Base-by-base conservation (phyloP, 2,888 invertebrate species). In the Neria commutata region DNA sequence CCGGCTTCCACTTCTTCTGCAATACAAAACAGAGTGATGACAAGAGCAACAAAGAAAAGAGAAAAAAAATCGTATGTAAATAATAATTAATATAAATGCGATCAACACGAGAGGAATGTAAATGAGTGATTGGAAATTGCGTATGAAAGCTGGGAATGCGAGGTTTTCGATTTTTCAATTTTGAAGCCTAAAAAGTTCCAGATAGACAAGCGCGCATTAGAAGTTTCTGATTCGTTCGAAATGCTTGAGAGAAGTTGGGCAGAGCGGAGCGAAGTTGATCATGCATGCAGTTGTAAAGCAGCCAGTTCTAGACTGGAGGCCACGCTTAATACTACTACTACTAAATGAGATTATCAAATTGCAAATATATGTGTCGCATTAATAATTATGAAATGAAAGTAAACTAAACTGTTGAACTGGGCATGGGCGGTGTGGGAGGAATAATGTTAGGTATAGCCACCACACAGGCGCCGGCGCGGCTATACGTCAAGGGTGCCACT, bases 391-490 rank as follows among this genome's bases (percentile, higher is more conserved):
- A 54, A 48, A 59, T 62, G 61, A 61, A 63, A 68, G 62, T 63
- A 57, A 68, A 81, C 81, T 81, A 81, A 80, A 81, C 81, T 77
- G 80, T 77, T 74, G 81, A 71, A 68, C 71, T 78, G 58, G 77
- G 68, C 59, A 75, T 68, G 64, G 77, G 76, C 52, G 79, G 70
- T 61, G 81, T 71, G 50, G 80, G 73, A 40, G 79, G 76, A 70
- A 80, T 77, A 59, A 78, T 70, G 68, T 81, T 82, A 60, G 86
- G 86, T 66, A 89, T 85, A 50, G 88, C 84, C 51, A 95, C 91
- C 14, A 94, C 89, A 73, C 94, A 94, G 49, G 95, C 92, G 62
- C 95, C 95, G 24, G 95, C 95, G 63, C 95, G 86, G 16, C 93
- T 94, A 26, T 89, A 90, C 73, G 89, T 89, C 64, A 96, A 84